Conservation (phyloP, 2,797 vertebrate species). For the Alcedo atthis region DNA sequence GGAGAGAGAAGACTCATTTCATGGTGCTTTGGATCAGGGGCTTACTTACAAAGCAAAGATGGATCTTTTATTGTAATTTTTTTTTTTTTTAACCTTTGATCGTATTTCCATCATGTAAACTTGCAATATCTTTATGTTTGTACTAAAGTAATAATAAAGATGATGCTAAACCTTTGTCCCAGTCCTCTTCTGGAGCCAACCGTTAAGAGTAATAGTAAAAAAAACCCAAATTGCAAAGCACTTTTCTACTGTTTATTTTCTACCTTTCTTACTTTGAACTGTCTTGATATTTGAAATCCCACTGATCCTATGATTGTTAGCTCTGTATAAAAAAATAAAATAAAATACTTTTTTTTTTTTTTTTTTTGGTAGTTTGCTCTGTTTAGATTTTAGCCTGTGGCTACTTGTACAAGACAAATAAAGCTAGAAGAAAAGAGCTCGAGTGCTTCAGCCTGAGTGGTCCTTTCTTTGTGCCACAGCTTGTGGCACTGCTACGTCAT, state of each 20-base stretch:
- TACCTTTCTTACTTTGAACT: slow-evolving; percentile 68
- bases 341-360: slow-evolving; percentile 69
- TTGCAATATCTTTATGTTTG: not conserved
- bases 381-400: slow-evolving; percentile 86
- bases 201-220: slow-evolving; percentile 35
- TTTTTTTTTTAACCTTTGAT: not conserved
- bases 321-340: slow-evolving; percentile 69
- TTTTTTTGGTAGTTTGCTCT: slow-evolving; percentile 85
- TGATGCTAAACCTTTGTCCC: not conserved
- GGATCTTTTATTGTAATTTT: not conserved
- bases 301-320: slow-evolving; percentile 74
- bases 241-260: slow-evolving; percentile 67
- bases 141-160: not conserved
- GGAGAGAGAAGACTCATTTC: not conserved
- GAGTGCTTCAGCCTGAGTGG: slow-evolving; percentile 62
- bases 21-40: not conserved
- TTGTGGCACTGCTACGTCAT: not conserved
- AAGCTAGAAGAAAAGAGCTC: slow-evolving; percentile 84
- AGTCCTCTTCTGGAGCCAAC: slow-evolving; percentile 1
- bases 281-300: slow-evolving; percentile 70
- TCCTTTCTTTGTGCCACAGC: not conserved
- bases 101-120: not conserved
- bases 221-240: slow-evolving; percentile 55
- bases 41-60: slow-evolving; percentile 9
- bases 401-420: slow-evolving; percentile 80